Evolutionary conservation across 2,888 invertebrate genomes (phyloP).

Genomic region (Hylaea fasciaria): DNA sequence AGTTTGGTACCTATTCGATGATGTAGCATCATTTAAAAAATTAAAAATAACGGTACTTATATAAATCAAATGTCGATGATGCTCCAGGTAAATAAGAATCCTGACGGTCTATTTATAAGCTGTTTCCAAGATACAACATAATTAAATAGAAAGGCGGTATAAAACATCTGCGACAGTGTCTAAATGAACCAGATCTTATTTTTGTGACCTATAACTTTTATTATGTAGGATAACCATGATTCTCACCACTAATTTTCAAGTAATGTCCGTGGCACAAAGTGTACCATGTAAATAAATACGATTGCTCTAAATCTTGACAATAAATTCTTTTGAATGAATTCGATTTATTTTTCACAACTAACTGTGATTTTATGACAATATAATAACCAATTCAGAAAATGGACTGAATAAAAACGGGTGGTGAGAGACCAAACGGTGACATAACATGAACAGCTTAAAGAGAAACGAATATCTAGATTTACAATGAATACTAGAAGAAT

Average conservation of each 20-base stretch:
- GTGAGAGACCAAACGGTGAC: not conserved
- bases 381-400: no score
- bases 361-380: no score
- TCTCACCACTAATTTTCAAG: not conserved
- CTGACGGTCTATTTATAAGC: not conserved
- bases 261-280: not conserved
- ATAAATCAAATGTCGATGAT: not conserved
- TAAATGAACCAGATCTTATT: constrained; percentile 29
- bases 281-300: no score
- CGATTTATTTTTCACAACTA: no score
- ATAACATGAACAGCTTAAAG: constrained; percentile 21
- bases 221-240: not conserved
- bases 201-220: constrained; percentile 14
- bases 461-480: constrained; percentile 44
- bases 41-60: no score
- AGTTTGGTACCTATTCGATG: constrained; percentile 5
- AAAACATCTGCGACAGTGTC: constrained; percentile 3
- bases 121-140: not conserved
- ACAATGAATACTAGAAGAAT: constrained; percentile 74
- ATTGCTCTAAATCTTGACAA: no score
- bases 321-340: no score
- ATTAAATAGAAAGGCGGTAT: constrained; percentile 20
- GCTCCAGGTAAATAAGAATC: not conserved
- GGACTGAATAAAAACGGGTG: no score
- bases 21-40: not conserved